These are phyloP conservation scores for Micromesistius poutassou DNA, from an alignment of 2,797 vertebrate species.

Conservation along the genomic window DNA sequence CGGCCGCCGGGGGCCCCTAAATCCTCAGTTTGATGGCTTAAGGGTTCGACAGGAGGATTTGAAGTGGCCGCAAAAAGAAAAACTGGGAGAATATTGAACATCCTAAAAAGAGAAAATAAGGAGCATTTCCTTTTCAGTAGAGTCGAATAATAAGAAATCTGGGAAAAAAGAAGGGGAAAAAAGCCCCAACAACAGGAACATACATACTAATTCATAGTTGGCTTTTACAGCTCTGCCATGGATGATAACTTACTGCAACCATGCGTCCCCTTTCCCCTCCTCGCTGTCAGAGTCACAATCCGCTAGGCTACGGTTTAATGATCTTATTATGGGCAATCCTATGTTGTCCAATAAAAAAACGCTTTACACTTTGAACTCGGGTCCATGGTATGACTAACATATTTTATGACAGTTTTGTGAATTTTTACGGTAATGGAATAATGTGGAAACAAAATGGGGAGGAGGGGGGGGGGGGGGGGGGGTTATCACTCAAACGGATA, in stretches of 20 bases:
- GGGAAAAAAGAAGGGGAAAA: conserved; percentile 38
- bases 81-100: conserved; percentile 89
- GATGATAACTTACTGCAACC: conserved; percentile 65
- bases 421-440: conserved; percentile 64
- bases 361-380: conserved; percentile 66
- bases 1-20: conserved; percentile 80
- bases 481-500: conserved; percentile 31
- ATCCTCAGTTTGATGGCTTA: conserved; percentile 82
- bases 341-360: conserved; percentile 64
- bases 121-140: conserved; percentile 83
- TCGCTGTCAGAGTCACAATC: conserved; percentile 51
- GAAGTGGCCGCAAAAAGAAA: conserved; percentile 81
- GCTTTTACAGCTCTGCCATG: conserved; percentile 78
- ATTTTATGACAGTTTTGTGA: conserved; percentile 64
- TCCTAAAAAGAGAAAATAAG: conserved; percentile 90
- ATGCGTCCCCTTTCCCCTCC: conserved; percentile 63
- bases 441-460: conserved; percentile 32
- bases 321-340: conserved; percentile 69
- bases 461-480: not conserved
- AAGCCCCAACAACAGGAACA: conserved; percentile 73
- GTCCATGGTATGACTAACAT: conserved; percentile 68
- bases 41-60: conserved; percentile 83
- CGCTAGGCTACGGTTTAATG: conserved; percentile 65
- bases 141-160: conserved; percentile 75
- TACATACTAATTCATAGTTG: conserved; percentile 86